Conservation (phyloP, 2,113 vertebrate genomes). For the Grus americana region DNA sequence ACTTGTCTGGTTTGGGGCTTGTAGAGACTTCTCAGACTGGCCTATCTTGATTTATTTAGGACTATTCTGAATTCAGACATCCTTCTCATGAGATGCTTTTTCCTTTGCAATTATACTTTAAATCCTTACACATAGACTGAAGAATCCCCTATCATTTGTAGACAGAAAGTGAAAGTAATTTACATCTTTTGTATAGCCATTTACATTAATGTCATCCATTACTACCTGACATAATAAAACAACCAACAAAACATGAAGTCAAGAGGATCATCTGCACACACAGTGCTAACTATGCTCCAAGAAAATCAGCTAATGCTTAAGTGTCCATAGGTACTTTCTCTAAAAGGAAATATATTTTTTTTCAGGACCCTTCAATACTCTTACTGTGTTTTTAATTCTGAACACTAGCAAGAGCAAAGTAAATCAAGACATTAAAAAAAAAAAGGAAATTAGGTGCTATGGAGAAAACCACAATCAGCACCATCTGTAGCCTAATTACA, state of each 20-base stretch:
- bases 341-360: neutral
- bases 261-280: neutral
- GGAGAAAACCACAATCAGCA: neutral
- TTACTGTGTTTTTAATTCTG: neutral
- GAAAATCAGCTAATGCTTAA: neutral
- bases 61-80: neutral
- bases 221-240: neutral
- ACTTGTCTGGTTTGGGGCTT: neutral
- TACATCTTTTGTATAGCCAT: neutral
- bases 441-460: neutral
- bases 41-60: neutral
- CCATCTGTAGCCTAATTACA: neutral
- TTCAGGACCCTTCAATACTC: neutral
- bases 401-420: conserved; percentile 3
- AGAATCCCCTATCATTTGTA: neutral
- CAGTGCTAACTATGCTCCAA: neutral
- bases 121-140: neutral
- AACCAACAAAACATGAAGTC: neutral
- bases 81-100: neutral
- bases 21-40: neutral
- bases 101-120: neutral
- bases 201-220: neutral
- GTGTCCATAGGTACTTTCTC: neutral
- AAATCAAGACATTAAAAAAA: neutral
- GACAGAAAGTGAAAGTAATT: neutral